Evolutionary conservation across 2,113 vertebrate species (phyloP).

Genomic region (Oceanodroma tethys): DNA sequence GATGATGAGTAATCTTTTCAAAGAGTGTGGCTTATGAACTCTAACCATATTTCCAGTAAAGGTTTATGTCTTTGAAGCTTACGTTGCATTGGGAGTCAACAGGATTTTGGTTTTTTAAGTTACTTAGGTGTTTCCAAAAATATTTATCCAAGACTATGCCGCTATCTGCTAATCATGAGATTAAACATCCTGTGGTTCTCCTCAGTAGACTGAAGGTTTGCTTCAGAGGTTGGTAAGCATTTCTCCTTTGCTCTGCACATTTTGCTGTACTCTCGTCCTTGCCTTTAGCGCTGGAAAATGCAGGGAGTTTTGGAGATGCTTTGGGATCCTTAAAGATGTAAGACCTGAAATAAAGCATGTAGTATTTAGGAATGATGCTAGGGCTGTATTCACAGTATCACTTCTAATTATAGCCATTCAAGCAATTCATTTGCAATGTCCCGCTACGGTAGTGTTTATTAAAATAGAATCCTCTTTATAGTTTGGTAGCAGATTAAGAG

Average conservation of each 20-base stretch:
- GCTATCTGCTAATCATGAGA: not conserved
- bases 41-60: not conserved
- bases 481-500: conserved; percentile 4
- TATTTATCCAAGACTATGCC: not conserved
- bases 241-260: not conserved
- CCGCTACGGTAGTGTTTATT: not conserved
- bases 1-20: not conserved
- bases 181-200: not conserved
- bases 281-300: not conserved
- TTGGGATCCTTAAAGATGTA: conserved; percentile 22
- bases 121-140: not conserved
- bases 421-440: conserved; percentile 8
- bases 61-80: not conserved
- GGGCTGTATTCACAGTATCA: not conserved
- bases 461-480: not conserved
- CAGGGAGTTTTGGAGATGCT: not conserved
- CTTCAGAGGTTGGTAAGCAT: not conserved
- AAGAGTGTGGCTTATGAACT: not conserved
- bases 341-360: not conserved
- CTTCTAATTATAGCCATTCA: not conserved
- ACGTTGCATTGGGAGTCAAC: not conserved
- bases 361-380: not conserved
- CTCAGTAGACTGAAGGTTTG: not conserved
- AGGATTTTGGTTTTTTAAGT: not conserved
- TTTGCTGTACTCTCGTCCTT: not conserved